Conservation (phyloP, 2,113 vertebrate species). For the Chaenogobius annularis region DNA sequence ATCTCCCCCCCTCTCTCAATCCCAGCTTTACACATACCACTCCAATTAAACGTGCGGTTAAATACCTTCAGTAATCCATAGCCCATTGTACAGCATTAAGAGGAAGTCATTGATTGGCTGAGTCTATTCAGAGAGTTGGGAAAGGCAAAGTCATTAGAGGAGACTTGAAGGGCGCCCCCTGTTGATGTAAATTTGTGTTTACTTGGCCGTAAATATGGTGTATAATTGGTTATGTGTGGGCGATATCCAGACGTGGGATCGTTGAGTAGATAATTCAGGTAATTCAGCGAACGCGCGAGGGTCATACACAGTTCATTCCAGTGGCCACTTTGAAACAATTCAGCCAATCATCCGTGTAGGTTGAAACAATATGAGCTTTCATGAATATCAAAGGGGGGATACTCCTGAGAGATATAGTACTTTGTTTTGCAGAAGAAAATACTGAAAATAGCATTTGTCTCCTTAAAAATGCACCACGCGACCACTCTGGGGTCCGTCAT, state of each 20-base stretch:
- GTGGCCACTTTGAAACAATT: background rate
- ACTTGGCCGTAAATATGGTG: slow-evolving; percentile 31
- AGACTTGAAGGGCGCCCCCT: slow-evolving; percentile 53
- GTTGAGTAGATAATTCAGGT: background rate
- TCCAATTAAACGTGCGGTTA: slow-evolving; percentile 74
- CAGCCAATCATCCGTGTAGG: background rate
- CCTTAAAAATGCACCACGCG: too few species aligned
- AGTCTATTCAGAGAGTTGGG: slow-evolving; percentile 53
- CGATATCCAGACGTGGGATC: background rate
- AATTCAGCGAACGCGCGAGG: background rate
- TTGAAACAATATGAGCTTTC: too few species aligned
- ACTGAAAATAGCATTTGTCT: too few species aligned
- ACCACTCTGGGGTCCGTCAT: too few species aligned
- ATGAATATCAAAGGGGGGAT: too few species aligned
- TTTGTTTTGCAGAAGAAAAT: too few species aligned
- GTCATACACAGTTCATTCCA: background rate
- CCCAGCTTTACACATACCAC: slow-evolving; percentile 37
- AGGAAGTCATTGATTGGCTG: slow-evolving; percentile 62
- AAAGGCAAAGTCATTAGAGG: slow-evolving; percentile 62
- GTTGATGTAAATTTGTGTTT: slow-evolving; percentile 42
- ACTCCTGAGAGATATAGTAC: too few species aligned
- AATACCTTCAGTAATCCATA: slow-evolving; percentile 75
- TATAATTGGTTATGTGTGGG: background rate
- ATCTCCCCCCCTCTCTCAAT: slow-evolving; percentile 24
- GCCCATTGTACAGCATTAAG: slow-evolving; percentile 65